Conservation (phyloP, 1,140 invertebrate genomes). For the Cephus cinctus region DNA sequence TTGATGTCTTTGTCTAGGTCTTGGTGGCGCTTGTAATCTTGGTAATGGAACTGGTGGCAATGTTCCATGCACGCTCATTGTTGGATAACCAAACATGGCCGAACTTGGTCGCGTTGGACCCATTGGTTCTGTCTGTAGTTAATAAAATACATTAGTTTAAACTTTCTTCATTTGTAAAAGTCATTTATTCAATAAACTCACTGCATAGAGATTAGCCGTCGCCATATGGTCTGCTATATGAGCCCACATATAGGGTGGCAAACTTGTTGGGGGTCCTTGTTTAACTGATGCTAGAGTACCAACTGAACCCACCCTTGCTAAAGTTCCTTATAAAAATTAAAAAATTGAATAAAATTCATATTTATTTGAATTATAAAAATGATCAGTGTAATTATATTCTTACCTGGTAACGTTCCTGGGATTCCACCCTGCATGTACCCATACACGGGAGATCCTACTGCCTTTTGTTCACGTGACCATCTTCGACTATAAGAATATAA, state of each 20-base stretch:
- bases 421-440: conserved; percentile 75
- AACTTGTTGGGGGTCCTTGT: conserved; percentile 50
- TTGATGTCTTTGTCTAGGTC: conserved; percentile 41
- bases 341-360: conserved; percentile 1
- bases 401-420: conserved; percentile 48
- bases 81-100: conserved; percentile 77
- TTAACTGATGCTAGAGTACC: conserved; percentile 60
- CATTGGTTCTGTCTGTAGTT: conserved; percentile 65
- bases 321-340: conserved; percentile 25
- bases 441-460: conserved; percentile 76
- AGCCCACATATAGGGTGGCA: conserved; percentile 66
- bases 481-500: conserved; percentile 64
- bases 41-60: conserved; percentile 74
- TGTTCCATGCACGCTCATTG: conserved; percentile 61
- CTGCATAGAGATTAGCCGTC: conserved; percentile 79
- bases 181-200: conserved; percentile 47
- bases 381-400: not conserved
- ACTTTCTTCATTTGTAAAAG: conserved; percentile 8
- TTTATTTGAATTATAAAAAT: not conserved
- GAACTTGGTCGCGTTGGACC: conserved; percentile 75
- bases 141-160: no score
- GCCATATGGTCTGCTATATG: conserved; percentile 83
- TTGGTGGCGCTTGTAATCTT: conserved; percentile 53
- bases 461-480: conserved; percentile 85
- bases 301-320: conserved; percentile 52